Percentiles rank a stretch among this genome's conserved stretches.
Evolutionary conservation across 2,888 invertebrate species (phyloP).

Genomic region (Phengaris alcon): DNA sequence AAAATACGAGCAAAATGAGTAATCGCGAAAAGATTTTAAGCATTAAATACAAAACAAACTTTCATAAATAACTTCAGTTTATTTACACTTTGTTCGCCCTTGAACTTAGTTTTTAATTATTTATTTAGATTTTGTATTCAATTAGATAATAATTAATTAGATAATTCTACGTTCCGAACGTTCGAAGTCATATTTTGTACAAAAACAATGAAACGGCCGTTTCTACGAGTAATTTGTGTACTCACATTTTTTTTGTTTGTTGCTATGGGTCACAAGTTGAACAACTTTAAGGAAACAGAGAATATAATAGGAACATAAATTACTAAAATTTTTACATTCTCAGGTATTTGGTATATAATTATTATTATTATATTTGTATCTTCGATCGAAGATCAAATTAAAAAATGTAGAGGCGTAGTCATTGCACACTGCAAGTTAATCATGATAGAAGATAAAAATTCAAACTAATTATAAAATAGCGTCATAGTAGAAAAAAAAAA

Average conservation of each 20-base stretch:
- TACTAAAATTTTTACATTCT: no score
- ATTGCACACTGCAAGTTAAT: no score
- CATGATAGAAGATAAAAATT: no score
- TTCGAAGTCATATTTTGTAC: constrained; percentile 1
- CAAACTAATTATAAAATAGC: background rate
- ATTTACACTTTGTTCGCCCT: constrained; percentile 2
- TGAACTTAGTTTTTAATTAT: background rate
- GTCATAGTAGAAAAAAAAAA: background rate
- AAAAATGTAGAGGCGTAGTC: no score
- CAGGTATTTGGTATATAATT: no score
- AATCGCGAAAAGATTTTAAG: background rate
- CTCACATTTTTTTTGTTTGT: no score
- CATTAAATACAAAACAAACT: background rate
- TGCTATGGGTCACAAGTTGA: no score
- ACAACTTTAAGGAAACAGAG: no score
- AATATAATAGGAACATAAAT: no score
- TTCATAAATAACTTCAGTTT: background rate
- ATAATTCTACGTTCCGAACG: background rate
- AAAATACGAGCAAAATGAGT: background rate
- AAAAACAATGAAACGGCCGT: background rate
- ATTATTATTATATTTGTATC: no score
- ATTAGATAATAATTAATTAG: background rate
- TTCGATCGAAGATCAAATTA: no score
- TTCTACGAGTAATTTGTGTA: background rate
- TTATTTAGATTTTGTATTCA: background rate